Evolutionary conservation across 2,797 vertebrate genomes (phyloP), one percentile per base, ranked within the genome.

Genomic region (Mallotus villosus): DNA sequence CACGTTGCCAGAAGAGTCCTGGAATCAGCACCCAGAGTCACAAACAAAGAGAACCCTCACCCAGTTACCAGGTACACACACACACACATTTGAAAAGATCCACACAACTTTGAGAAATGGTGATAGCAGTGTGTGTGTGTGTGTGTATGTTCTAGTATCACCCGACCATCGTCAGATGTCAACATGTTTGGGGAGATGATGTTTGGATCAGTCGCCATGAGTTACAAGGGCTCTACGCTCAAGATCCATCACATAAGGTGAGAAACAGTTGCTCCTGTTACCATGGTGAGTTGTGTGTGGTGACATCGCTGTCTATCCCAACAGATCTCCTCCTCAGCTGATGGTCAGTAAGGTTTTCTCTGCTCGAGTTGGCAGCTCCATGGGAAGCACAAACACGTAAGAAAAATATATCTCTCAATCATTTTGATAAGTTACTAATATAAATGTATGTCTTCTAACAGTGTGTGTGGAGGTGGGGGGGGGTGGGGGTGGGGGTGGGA

Each of bases 321-420:
- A 32, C 59, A 95, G 95, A 59, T 95, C 93, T 83, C 95, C 95
- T 57, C 94, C 94, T 12, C 95, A 95, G 70, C 86, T 96, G 85
- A 95, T 96, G 95, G 93, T 96, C 85, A 96, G 94, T 87, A 96
- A 95, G 88, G 94, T 96, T 66, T 96, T 95, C 87, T 95, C 94
- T 70, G 93, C 93, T 67, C 92, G 92, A 81, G 90, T 94, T 82
- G 94, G 94, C 85, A 94, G 93, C 82, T 90, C 92, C 84, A 89
- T 89, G 74, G 94, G 93, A 80, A 95, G 95, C 78, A 94, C 93
- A 74, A 94, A 89, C 86, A 95, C 93, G 95, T 95, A 90, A 92
- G 78, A 46, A 14, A 46, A 46, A 46, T 14, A 46, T 46, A 46
- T 46, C 9, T 14, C 11, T 46, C 12, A 14, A 46, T 46, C 9